A percentile compares a stretch with the other conserved stretches of the same genome.
phyloP scores from a whole-genome alignment of 2,113 vertebrate genomes.

The Austrofundulus limnaeus region DNA sequence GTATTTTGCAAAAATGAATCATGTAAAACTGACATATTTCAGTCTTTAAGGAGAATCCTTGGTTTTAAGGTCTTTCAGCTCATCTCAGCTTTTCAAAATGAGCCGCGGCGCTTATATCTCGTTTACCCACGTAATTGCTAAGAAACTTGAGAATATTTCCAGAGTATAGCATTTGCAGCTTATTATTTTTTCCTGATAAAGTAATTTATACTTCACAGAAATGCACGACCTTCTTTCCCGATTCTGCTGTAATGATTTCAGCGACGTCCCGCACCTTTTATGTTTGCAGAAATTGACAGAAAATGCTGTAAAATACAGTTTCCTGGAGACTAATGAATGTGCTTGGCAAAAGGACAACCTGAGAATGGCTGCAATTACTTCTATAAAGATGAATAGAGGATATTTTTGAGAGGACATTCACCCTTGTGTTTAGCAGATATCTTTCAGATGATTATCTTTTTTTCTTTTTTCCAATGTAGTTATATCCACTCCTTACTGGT shows the following conservation, averaged over 20 bases:
- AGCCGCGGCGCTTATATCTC: constrained; percentile 22
- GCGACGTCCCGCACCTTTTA: constrained; percentile 34
- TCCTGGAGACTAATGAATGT: constrained; percentile 22
- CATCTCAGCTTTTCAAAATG: constrained; percentile 35
- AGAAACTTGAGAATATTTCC: constrained; percentile 21
- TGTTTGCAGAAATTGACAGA: constrained; percentile 23
- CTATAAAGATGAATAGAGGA: neutral
- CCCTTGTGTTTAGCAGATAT: neutral
- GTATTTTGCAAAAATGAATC: constrained; percentile 19
- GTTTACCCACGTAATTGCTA: constrained; percentile 42
- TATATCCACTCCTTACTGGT: neutral
- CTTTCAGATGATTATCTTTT: neutral
- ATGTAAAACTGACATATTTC: constrained; percentile 6
- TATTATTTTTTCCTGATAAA: too few relatives aligned
- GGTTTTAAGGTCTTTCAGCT: constrained; percentile 25
- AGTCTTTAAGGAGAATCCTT: constrained; percentile 11
- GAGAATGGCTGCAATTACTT: constrained; percentile 30
- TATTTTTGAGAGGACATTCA: constrained; percentile 17
- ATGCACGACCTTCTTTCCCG: constrained; percentile 31
- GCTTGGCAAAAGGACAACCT: constrained; percentile 41
- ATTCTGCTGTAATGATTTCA: constrained; percentile 26
- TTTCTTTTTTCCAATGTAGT: neutral
- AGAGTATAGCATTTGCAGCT: constrained; percentile 35
- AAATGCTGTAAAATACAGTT: constrained; percentile 26
- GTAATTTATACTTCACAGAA: constrained; percentile 25